These are phyloP conservation scores for Cerceris ruficornis DNA, from an alignment of 2,888 invertebrate species.

Conservation along the genomic window DNA sequence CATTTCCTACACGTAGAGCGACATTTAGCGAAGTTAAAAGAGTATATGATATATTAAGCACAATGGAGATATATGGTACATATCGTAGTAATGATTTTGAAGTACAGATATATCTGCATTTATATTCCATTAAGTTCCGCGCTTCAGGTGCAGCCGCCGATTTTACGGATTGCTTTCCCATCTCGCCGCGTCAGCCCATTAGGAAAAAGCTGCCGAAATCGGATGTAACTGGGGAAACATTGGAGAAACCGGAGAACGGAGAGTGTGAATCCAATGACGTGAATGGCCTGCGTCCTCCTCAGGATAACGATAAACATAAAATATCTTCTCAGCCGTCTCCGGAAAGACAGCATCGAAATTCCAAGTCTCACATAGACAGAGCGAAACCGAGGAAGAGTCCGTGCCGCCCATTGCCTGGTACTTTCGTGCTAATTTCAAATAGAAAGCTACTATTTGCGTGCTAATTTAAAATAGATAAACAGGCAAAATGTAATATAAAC, in stretches of 20 bases:
- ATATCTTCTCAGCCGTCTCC: constrained; percentile 48
- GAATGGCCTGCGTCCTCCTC: constrained; percentile 28
- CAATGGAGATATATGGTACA: constrained; percentile 87
- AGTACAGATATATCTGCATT: no score
- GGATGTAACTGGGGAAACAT: constrained; percentile 61
- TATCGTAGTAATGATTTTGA: constrained; percentile 10
- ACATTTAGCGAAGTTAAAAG: constrained; percentile 91
- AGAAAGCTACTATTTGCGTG: not conserved
- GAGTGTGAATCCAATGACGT: constrained; percentile 31
- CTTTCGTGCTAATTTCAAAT: not conserved
- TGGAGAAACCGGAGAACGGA: constrained; percentile 47
- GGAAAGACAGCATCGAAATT: constrained; percentile 67
- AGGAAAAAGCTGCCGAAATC: constrained; percentile 70
- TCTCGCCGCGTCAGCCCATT: constrained; percentile 76
- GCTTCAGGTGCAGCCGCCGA: constrained; percentile 72
- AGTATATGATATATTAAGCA: constrained; percentile 87
- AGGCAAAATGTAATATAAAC: not conserved
- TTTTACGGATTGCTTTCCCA: constrained; percentile 75
- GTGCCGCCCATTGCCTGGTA: constrained; percentile 75
- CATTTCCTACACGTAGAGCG: constrained; percentile 92
- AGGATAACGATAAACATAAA: constrained; percentile 63
- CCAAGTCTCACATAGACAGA: constrained; percentile 72
- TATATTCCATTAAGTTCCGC: not conserved
- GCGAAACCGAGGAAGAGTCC: constrained; percentile 78
- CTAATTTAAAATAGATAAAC: not conserved